Conservation (phyloP, 2,113 vertebrate genomes). For the Leptodactylus fuscus region DNA sequence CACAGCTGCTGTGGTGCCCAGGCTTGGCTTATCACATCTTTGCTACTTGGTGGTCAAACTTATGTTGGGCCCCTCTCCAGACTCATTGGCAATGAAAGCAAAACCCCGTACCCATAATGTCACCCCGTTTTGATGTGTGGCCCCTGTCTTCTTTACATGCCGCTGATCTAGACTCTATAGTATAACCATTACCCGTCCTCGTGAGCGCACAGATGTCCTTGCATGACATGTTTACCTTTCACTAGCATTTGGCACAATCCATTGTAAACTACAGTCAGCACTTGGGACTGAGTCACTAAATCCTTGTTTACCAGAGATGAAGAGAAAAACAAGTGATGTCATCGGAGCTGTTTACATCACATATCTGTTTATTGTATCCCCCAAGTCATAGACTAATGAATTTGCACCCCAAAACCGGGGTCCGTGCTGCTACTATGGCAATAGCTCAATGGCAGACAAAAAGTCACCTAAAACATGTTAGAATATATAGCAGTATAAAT, state of each 20-base stretch:
- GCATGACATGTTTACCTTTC: slow-evolving; percentile 26
- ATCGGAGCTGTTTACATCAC: background rate
- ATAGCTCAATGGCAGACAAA: too few species aligned
- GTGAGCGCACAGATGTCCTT: background rate
- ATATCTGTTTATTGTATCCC: too few species aligned
- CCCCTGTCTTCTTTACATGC: background rate
- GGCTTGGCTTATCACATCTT: too few species aligned
- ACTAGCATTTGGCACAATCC: background rate
- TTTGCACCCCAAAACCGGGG: background rate
- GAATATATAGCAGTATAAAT: background rate
- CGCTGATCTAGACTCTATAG: background rate
- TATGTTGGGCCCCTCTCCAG: too few species aligned
- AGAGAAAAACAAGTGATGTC: background rate
- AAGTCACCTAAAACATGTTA: too few species aligned
- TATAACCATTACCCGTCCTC: background rate
- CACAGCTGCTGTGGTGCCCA: too few species aligned
- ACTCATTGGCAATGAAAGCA: too few species aligned
- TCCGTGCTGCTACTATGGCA: background rate
- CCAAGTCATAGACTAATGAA: background rate
- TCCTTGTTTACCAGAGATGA: slow-evolving; percentile 15
- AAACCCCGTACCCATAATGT: too few species aligned
- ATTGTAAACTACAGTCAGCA: background rate
- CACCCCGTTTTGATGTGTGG: too few species aligned
- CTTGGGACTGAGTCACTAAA: background rate
- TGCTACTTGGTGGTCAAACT: too few species aligned